Evolutionary conservation across 1,140 invertebrate species (phyloP).

Genomic region (Diplogasteroides magnus): DNA sequence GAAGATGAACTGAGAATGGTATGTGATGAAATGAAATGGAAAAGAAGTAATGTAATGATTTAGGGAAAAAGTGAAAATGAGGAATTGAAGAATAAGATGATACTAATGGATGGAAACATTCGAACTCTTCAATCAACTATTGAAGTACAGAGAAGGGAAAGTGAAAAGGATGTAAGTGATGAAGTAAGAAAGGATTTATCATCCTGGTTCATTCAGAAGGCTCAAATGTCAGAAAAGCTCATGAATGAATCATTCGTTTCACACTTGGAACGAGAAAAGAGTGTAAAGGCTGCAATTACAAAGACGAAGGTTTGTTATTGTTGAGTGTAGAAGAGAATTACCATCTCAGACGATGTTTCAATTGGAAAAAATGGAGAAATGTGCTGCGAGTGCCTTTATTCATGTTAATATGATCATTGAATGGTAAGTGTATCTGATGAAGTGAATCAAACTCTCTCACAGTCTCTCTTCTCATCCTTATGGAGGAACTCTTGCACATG

Average conservation of each 20-base stretch:
- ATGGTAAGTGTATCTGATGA: not conserved
- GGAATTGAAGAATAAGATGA: too few species aligned
- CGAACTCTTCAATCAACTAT: too few species aligned
- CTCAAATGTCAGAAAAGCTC: not conserved
- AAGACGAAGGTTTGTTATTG: not conserved
- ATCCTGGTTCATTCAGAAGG: not conserved
- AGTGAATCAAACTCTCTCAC: not conserved
- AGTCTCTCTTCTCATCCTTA: slow-evolving; percentile 1
- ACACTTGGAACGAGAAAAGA: slow-evolving; percentile 4
- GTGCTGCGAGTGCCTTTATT: not conserved
- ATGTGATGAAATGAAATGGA: too few species aligned
- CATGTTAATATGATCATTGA: not conserved
- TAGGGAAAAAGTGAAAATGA: too few species aligned
- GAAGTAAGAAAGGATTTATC: too few species aligned
- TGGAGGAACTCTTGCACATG: not conserved
- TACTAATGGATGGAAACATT: too few species aligned
- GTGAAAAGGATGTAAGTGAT: too few species aligned
- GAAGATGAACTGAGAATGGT: too few species aligned
- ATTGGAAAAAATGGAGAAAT: slow-evolving; percentile 6
- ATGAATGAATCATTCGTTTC: slow-evolving; percentile 1
- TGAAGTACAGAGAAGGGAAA: too few species aligned
- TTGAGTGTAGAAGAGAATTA: not conserved
- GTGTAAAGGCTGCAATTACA: slow-evolving; percentile 6
- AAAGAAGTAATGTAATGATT: too few species aligned
- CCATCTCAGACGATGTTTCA: slow-evolving; percentile 1